Evolutionary conservation across 2,797 vertebrate genomes (phyloP).

Genomic region (Falco columbarius): DNA sequence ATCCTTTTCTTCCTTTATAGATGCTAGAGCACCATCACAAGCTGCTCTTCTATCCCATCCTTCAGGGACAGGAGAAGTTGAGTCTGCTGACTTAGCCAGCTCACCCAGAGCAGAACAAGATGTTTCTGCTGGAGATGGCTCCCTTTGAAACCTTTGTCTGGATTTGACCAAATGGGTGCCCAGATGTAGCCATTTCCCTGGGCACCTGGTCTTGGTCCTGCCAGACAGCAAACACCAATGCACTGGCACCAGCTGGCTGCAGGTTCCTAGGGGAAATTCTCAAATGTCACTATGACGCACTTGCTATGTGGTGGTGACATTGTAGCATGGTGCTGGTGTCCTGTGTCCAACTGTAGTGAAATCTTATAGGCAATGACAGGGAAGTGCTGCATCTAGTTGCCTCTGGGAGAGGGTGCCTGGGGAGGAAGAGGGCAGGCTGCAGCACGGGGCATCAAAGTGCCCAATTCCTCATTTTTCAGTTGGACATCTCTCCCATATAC

Average conservation of each 20-base stretch:
- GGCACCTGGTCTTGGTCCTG: not conserved
- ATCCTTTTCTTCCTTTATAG: not conserved
- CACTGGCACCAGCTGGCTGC: not conserved
- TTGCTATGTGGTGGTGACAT: not conserved
- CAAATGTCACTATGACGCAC: not conserved
- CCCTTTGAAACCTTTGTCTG: not conserved
- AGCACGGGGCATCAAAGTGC: not conserved
- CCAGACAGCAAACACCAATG: not conserved
- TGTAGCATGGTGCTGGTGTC: not conserved
- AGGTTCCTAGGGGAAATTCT: not conserved
- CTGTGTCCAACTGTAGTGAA: not conserved
- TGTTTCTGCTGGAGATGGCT: not conserved
- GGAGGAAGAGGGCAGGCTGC: not conserved
- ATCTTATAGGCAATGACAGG: not conserved
- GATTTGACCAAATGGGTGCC: not conserved
- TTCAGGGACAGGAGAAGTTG: not conserved
- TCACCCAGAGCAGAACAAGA: not conserved
- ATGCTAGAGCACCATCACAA: not conserved
- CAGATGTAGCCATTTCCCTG: not conserved
- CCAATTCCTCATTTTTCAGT: not conserved
- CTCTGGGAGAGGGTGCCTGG: not conserved
- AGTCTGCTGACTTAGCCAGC: not conserved
- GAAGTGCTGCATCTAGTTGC: not conserved
- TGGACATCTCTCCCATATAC: not conserved
- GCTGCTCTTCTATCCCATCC: not conserved